Conservation (phyloP, 2,888 invertebrate genomes). For the Lingula anatina region DNA sequence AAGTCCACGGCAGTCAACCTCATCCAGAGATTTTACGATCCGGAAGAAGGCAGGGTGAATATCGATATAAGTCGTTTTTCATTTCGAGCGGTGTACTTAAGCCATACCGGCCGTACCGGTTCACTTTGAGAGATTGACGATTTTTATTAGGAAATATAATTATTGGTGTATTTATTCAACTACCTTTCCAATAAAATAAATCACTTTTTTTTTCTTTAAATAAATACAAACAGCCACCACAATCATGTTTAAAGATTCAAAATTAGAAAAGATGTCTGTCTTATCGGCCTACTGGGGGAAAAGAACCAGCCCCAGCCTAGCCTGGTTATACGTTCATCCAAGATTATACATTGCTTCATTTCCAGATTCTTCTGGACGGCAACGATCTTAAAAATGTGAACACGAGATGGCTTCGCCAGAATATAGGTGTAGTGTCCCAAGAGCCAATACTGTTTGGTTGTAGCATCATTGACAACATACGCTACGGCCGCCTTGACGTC, state of each 20-base stretch:
- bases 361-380: conserved; percentile 31
- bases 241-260: too few species aligned
- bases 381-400: conserved; percentile 26
- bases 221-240: too few species aligned
- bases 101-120: neutral
- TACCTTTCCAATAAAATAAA: neutral
- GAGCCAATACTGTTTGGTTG: conserved; percentile 61
- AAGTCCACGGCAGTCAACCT: conserved; percentile 78
- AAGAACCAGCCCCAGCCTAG: too few species aligned
- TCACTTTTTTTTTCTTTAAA: neutral
- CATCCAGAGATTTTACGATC: conserved; percentile 74
- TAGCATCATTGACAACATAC: conserved; percentile 55
- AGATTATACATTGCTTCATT: neutral
- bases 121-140: too few species aligned
- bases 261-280: too few species aligned
- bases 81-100: neutral
- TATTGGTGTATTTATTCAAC: too few species aligned
- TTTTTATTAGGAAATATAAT: too few species aligned
- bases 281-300: too few species aligned
- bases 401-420: conserved; percentile 28
- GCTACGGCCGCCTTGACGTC: conserved; percentile 47
- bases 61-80: neutral
- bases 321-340: too few species aligned
- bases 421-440: conserved; percentile 49
- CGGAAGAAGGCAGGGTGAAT: conserved; percentile 52